Evolutionary conservation across 2,888 invertebrate species (phyloP), one percentile per base, ranked within the genome.

Genomic region (Drosophila tanythrix): DNA sequence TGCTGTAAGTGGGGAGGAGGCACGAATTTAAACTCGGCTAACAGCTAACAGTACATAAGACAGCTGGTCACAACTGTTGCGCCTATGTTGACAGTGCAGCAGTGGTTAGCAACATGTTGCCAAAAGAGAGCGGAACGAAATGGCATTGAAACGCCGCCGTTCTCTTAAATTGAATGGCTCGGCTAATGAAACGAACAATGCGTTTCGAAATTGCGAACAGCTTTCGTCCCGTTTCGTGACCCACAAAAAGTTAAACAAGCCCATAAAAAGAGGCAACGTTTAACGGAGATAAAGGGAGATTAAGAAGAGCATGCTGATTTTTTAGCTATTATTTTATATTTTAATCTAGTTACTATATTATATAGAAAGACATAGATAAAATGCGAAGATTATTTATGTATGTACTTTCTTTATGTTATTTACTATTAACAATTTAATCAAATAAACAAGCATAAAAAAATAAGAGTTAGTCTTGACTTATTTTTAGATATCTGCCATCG

Each of bases 61-160:
- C 70, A 77, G 82, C 82, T 79, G 77, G 46, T 53, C 72, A 56
- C 85, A 85, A 85, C 85, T 85, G 85, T 85, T 85, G 85, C 80
- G 43, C 57, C 38, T 70, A 51, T 82, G 59, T 74, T 69, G 59
- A 40, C 48, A 58, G 29, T 56, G 57, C 51, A n/a, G n/a, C 15
- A 18, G 21, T 2, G 18, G 13, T 10, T 65, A 2, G 51, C 79
- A 86, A 86, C 89, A 86, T 83, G 90, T 89, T 87, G 90, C 87
- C 10, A 83, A 59, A 11, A 51, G 75, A 86, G 83, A 74, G 81
- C 55, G 90, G 84, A 64, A 87, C 70, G 51, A 10, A 15, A 3
- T 84, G 87, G 78, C 8, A 87, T 40, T 58, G 79, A 38, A 81
- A 90, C 87, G 56, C 3, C 11, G 11, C 18, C 8, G 25, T 6